These are phyloP conservation scores for Pomacea canaliculata DNA, from an alignment of 2,888 invertebrate species.

Conservation along the genomic window DNA sequence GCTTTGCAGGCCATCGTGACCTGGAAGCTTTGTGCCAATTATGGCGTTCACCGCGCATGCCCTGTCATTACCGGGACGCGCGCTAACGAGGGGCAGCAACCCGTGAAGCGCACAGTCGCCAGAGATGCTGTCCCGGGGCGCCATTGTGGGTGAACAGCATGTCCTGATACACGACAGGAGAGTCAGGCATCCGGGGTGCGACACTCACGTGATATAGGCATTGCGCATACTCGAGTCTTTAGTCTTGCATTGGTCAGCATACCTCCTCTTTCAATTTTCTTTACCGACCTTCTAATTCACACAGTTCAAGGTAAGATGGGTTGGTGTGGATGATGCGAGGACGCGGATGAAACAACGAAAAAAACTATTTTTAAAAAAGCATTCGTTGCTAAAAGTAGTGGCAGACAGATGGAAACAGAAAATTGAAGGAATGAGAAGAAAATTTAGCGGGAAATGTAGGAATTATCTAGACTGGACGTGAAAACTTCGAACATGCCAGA, in stretches of 20 bases:
- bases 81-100: constrained; percentile 18
- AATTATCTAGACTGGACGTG: too few species aligned
- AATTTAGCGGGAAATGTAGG: too few species aligned
- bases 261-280: constrained; percentile 4
- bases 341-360: too few species aligned
- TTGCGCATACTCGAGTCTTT: neutral
- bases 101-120: constrained; percentile 11
- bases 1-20: too few species aligned
- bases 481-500: too few species aligned
- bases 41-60: constrained; percentile 5
- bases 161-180: constrained; percentile 2
- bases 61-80: constrained; percentile 23
- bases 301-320: too few species aligned
- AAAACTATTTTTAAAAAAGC: too few species aligned
- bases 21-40: constrained; percentile 16
- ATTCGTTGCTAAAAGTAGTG: too few species aligned
- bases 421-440: too few species aligned
- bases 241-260: neutral
- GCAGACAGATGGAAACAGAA: too few species aligned
- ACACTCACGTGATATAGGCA: constrained; percentile 5
- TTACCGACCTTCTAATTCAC: neutral
- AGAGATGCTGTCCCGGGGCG: constrained; percentile 13
- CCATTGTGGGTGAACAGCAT: constrained; percentile 18
- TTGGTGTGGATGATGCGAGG: too few species aligned
- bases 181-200: constrained; percentile 13